A percentile compares a stretch with the other conserved stretches of the same genome.
These are phyloP conservation scores for Hydropsyche tenuis DNA, from an alignment of 1,140 invertebrate genomes.

Conservation along the genomic window DNA sequence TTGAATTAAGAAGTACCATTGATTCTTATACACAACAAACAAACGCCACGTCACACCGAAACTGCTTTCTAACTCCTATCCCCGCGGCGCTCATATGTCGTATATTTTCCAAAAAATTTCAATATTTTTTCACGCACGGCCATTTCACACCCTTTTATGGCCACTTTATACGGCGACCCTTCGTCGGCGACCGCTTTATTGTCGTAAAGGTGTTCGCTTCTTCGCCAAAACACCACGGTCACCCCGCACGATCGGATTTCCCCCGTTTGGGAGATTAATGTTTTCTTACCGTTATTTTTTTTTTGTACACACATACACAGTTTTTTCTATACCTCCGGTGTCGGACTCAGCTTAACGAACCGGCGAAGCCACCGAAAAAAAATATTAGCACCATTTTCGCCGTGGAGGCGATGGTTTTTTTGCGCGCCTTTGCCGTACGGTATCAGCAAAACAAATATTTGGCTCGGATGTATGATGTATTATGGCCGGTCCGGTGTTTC, in stretches of 20 bases:
- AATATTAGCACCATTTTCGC: not conserved
- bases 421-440: not conserved
- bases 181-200: constrained; percentile 1
- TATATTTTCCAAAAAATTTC: no score
- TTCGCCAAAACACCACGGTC: not conserved
- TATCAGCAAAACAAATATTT: constrained; percentile 28
- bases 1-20: no score
- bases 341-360: constrained; percentile 24
- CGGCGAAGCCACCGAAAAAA: constrained; percentile 2
- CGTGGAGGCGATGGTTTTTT: not conserved
- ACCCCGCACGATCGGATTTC: no score
- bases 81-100: no score
- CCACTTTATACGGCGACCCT: no score
- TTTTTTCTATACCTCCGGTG: no score
- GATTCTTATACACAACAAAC: no score
- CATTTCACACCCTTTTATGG: no score
- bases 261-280: constrained; percentile 9
- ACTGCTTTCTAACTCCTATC: no score
- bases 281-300: not conserved
- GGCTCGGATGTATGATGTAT: constrained; percentile 2
- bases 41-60: no score
- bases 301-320: not conserved
- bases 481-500: not conserved
- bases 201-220: not conserved
- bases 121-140: no score